Conservation (phyloP, 2,113 vertebrate species). For the Aleadryas rufinucha region DNA sequence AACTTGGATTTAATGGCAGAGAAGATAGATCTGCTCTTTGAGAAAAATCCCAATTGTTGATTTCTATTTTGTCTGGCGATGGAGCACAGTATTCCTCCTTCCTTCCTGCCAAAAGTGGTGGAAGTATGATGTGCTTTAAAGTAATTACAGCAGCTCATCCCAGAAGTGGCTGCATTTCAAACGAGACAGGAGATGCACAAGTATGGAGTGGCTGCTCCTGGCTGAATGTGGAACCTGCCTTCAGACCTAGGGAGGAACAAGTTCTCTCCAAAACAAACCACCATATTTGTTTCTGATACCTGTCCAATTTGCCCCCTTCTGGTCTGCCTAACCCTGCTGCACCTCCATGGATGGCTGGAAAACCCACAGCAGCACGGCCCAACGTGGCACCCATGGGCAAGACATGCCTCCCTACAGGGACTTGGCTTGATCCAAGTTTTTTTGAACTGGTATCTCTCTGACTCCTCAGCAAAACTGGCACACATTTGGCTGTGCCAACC, state of each 20-base stretch:
- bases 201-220: neutral
- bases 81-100: constrained; percentile 16
- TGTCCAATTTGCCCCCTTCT: neutral
- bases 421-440: neutral
- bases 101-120: constrained; percentile 31
- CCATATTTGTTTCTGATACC: neutral
- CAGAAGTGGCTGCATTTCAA: constrained; percentile 50
- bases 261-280: neutral
- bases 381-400: accelerated
- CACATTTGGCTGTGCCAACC: neutral
- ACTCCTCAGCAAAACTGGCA: neutral
- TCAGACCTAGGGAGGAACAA: neutral
- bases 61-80: constrained; percentile 47
- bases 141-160: constrained; percentile 29
- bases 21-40: neutral
- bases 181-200: neutral
- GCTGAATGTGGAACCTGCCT: neutral
- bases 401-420: neutral
- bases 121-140: constrained; percentile 22
- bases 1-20: constrained; percentile 16
- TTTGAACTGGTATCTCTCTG: neutral
- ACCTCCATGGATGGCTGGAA: neutral
- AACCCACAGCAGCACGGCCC: neutral
- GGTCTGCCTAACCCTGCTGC: neutral
- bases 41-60: constrained; percentile 45